A percentile compares a stretch with the other conserved stretches of the same genome.
These are phyloP conservation scores for Strigops habroptila DNA, from an alignment of 2,113 vertebrate genomes.

Conservation along the genomic window DNA sequence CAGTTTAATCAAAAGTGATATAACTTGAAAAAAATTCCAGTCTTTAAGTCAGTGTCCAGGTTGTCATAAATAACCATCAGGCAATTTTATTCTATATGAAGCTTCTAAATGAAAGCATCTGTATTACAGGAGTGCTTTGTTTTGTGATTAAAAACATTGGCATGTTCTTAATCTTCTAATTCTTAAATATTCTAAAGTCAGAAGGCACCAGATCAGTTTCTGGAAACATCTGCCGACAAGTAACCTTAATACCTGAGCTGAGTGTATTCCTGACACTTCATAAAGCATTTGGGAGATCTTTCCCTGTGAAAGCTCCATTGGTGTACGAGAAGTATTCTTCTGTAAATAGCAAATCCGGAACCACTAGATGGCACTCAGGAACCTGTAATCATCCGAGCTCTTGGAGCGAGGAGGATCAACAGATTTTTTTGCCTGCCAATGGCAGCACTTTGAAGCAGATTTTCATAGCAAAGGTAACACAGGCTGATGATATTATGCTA, in stretches of 20 bases:
- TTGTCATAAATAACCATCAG: neutral
- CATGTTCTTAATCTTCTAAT: neutral
- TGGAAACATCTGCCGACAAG: neutral
- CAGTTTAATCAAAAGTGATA: neutral
- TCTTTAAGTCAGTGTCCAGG: neutral
- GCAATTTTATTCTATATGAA: neutral
- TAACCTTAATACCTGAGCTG: neutral
- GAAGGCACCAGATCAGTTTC: neutral
- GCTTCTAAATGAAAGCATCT: neutral
- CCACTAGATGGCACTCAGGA: constrained; percentile 44
- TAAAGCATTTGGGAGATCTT: neutral
- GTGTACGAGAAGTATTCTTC: neutral
- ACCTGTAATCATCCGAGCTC: neutral
- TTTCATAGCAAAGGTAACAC: neutral
- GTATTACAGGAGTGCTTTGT: neutral
- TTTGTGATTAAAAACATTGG: neutral
- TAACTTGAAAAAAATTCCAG: neutral
- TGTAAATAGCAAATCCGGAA: neutral
- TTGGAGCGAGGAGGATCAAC: neutral
- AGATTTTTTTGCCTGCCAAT: neutral
- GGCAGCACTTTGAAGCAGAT: neutral
- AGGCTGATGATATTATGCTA: neutral
- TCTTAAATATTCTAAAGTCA: neutral
- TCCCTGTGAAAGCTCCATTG: neutral
- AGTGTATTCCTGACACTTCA: neutral